These are phyloP conservation scores for Craniophora ligustri DNA, from an alignment of 2,888 invertebrate species.

Conservation along the genomic window DNA sequence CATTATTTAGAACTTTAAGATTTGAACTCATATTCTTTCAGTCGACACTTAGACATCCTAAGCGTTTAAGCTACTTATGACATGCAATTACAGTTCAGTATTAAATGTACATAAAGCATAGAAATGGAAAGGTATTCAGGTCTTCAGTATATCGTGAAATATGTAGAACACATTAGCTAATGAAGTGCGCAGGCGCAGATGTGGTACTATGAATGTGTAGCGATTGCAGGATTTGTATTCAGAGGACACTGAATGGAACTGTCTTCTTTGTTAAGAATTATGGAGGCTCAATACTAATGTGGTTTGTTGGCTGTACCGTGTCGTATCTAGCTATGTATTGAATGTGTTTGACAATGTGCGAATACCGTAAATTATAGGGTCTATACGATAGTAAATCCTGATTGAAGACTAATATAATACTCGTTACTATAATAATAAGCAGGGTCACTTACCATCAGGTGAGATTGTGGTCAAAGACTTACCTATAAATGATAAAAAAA, in stretches of 20 bases:
- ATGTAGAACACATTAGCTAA: constrained; percentile 30
- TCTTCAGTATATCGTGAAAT: constrained; percentile 27
- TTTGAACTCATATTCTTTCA: no score
- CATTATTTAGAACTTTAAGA: no score
- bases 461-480: no score
- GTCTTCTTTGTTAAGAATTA: constrained; percentile 29
- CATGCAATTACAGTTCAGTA: background rate
- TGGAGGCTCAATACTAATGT: constrained; percentile 8
- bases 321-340: no score
- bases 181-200: constrained; percentile 12
- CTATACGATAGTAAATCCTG: no score
- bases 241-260: constrained; percentile 20
- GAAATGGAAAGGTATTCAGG: constrained; percentile 8
- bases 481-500: no score
- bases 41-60: background rate
- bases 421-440: no score
- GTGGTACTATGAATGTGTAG: constrained; percentile 17
- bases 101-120: background rate
- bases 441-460: no score
- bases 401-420: no score
- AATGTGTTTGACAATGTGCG: no score
- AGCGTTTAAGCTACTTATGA: background rate
- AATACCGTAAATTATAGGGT: no score
- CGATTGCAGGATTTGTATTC: constrained; percentile 23
- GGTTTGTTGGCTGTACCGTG: no score